Conservation (phyloP, 2,113 vertebrate genomes). For the Nycticorax nycticorax region DNA sequence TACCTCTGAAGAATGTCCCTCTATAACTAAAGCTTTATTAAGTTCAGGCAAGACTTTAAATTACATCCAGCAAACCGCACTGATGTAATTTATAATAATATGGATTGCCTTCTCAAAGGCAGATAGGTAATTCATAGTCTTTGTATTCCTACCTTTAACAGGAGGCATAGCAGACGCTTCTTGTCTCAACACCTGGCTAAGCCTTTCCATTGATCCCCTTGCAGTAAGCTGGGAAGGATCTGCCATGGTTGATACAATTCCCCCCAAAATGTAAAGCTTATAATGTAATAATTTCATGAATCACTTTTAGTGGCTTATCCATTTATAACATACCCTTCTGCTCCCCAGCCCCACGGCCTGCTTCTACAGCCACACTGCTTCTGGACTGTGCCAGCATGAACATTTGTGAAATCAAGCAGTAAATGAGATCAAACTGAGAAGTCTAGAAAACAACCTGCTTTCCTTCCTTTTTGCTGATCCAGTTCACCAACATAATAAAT, state of each 20-base stretch:
- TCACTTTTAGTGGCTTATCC: not conserved
- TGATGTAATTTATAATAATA: not conserved
- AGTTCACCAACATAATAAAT: not conserved
- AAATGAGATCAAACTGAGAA: conserved; percentile 2
- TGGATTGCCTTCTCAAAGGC: not conserved
- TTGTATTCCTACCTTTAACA: not conserved
- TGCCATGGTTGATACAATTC: not conserved
- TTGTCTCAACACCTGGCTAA: not conserved
- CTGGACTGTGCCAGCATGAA: not conserved
- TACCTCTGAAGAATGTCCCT: not conserved
- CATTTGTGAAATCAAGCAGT: not conserved
- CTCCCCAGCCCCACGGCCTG: not conserved
- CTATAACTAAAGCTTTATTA: not conserved
- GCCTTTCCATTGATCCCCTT: not conserved
- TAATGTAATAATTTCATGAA: not conserved
- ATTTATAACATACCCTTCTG: not conserved
- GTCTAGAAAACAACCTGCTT: not conserved
- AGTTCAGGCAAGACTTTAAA: not conserved
- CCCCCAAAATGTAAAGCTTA: not conserved
- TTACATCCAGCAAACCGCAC: not conserved
- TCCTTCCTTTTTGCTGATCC: conserved; percentile 15
- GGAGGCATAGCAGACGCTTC: not conserved
- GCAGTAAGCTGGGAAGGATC: not conserved
- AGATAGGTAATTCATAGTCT: not conserved
- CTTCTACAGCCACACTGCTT: rapidly evolving